Evolutionary conservation across 1,140 invertebrate genomes (phyloP).

Genomic region (Campoletis sonorensis): DNA sequence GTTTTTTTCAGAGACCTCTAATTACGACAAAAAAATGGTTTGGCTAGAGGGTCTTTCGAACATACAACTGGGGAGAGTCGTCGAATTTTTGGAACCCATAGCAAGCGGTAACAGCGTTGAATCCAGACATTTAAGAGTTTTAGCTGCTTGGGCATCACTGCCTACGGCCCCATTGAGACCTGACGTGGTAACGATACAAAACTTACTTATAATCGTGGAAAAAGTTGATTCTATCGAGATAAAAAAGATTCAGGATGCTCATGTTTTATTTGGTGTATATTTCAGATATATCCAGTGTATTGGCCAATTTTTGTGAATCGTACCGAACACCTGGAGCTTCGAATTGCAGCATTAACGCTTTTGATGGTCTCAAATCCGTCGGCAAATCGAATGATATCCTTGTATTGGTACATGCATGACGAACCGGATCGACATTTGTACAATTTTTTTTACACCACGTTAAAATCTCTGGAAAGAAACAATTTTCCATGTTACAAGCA

Average conservation of each 20-base stretch:
- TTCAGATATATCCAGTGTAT: constrained; percentile 79
- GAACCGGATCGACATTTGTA: constrained; percentile 81
- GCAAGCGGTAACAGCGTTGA: constrained; percentile 75
- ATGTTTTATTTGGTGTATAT: constrained; percentile 18
- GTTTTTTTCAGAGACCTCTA: constrained; percentile 78
- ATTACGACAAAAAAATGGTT: constrained; percentile 82
- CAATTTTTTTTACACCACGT: constrained; percentile 84
- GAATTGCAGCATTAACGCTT: constrained; percentile 81
- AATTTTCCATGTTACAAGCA: constrained; percentile 80
- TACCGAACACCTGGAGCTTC: constrained; percentile 81
- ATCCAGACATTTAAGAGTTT: constrained; percentile 77
- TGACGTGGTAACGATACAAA: constrained; percentile 73
- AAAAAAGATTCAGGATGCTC: too few species aligned
- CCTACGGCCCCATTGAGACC: constrained; percentile 76
- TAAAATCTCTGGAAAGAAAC: constrained; percentile 82
- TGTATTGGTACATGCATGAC: constrained; percentile 82
- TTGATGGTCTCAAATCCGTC: constrained; percentile 80
- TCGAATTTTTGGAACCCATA: constrained; percentile 80
- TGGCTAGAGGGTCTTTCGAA: constrained; percentile 83
- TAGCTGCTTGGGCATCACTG: constrained; percentile 80
- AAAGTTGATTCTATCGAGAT: background rate
- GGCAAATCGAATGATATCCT: constrained; percentile 80
- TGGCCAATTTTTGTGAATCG: constrained; percentile 84
- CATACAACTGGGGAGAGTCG: constrained; percentile 79
- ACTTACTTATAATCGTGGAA: constrained; percentile 22